Evolutionary conservation across 2,888 invertebrate genomes (phyloP).

Genomic region (Itoplectis maculator): DNA sequence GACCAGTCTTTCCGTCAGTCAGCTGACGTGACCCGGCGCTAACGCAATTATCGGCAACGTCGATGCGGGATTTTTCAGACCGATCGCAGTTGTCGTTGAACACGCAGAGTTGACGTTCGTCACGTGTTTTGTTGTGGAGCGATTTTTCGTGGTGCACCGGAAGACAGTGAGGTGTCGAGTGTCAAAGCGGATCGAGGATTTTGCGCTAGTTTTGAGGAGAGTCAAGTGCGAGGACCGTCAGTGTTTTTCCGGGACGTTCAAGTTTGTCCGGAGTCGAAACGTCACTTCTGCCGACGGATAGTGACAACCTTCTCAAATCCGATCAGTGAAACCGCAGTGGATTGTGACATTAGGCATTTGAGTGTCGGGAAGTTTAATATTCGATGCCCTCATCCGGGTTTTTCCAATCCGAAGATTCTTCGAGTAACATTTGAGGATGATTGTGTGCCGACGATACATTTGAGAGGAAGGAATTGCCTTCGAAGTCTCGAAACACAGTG

Average conservation of each 20-base stretch:
- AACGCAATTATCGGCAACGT: not conserved
- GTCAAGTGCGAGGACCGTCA: conserved; percentile 7
- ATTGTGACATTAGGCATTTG: conserved; percentile 8
- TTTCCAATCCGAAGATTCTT: not conserved
- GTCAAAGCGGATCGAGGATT: conserved; percentile 7
- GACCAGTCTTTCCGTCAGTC: conserved; percentile 9
- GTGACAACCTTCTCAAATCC: not conserved
- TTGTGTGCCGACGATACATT: conserved; percentile 38
- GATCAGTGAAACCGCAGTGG: conserved; percentile 31
- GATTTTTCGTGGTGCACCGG: not conserved
- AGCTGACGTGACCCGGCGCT: not conserved
- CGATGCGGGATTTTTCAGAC: not conserved
- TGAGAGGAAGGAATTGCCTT: not conserved
- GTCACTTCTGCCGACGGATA: conserved; percentile 49
- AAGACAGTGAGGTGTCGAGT: conserved; percentile 36
- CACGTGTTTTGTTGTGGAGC: conserved; percentile 1
- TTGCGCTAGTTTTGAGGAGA: not conserved
- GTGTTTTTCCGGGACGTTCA: conserved; percentile 16
- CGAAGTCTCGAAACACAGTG: not conserved
- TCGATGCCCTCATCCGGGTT: not conserved
- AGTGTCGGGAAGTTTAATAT: not conserved
- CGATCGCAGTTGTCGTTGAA: not conserved
- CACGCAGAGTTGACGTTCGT: not conserved
- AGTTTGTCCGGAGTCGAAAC: conserved; percentile 3
- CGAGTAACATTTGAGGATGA: conserved; percentile 41